Percentiles rank a stretch among this genome's conserved stretches.
Evolutionary conservation across 37 sponge, comb jelly and placozoan genomes (phyloP).

Genomic region (Agelas oroides): DNA sequence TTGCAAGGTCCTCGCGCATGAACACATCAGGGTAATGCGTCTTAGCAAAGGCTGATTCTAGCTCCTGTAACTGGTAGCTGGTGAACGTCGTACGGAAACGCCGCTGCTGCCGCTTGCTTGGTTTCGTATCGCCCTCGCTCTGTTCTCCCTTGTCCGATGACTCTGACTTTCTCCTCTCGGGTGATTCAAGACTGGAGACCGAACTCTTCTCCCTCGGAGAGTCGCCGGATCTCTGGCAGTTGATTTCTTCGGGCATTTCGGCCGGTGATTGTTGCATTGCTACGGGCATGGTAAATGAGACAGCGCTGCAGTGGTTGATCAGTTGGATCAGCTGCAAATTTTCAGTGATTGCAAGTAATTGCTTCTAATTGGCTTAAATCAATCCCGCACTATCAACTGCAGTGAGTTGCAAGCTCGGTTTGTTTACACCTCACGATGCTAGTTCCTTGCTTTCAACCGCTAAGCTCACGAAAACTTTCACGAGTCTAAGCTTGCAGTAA

Average conservation of each 20-base stretch:
- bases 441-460: no score
- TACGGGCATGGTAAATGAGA: constrained; percentile 59
- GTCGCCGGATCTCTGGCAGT: constrained; percentile 1
- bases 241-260: constrained; percentile 51
- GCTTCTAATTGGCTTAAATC: constrained; percentile 25
- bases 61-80: constrained; percentile 89
- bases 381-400: background rate
- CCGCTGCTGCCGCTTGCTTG: constrained; percentile 86
- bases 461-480: no score
- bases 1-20: constrained; percentile 92
- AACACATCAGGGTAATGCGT: constrained; percentile 96
- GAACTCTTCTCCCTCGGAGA: constrained; percentile 57
- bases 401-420: no score
- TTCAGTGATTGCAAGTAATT: constrained; percentile 37
- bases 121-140: constrained; percentile 32
- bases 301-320: background rate
- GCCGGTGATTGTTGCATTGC: constrained; percentile 71
- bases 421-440: no score
- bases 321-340: background rate
- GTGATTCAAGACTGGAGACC: constrained; percentile 22
- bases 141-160: constrained; percentile 43
- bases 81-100: constrained; percentile 94
- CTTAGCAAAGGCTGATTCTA: constrained; percentile 90
- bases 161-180: constrained; percentile 63
- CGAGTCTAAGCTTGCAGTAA: no score